These are phyloP conservation scores for Microctenopoma steveboyesi DNA, from an alignment of 2,797 vertebrate species.

Conservation along the genomic window DNA sequence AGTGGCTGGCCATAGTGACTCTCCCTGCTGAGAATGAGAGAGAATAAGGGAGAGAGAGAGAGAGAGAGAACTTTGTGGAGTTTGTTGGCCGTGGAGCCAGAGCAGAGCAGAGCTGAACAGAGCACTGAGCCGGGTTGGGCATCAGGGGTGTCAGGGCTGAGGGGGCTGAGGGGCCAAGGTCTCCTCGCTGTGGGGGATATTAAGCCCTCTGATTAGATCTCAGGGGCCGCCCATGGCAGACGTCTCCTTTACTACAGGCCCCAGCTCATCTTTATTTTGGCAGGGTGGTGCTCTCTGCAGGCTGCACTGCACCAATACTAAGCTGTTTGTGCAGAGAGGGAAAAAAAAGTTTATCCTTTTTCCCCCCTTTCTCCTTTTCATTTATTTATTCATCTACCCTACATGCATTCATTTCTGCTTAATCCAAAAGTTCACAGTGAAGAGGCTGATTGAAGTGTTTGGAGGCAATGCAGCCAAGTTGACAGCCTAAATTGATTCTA, in stretches of 20 bases:
- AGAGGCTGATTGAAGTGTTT: constrained; percentile 53
- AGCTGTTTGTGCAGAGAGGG: constrained; percentile 77
- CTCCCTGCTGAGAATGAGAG: constrained; percentile 70
- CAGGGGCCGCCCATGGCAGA: constrained; percentile 82
- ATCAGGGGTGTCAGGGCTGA: constrained; percentile 79
- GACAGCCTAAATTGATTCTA: constrained; percentile 27
- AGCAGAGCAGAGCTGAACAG: constrained; percentile 67
- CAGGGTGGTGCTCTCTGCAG: constrained; percentile 84
- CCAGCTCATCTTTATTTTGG: constrained; percentile 85
- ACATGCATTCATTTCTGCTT: constrained; percentile 58
- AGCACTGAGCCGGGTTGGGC: constrained; percentile 76
- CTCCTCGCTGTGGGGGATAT: constrained; percentile 85
- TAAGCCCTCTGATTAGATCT: constrained; percentile 86
- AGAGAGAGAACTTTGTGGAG: constrained; percentile 75
- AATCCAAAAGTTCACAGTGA: constrained; percentile 66
- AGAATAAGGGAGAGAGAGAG: constrained; percentile 29
- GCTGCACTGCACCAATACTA: constrained; percentile 83
- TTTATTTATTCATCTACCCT: constrained; percentile 75
- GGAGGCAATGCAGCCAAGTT: constrained; percentile 55
- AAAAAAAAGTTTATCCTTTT: constrained; percentile 67
- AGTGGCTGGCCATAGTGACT: constrained; percentile 74
- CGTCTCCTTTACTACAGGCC: constrained; percentile 82
- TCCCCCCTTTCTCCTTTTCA: constrained; percentile 59
- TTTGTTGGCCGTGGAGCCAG: constrained; percentile 75
- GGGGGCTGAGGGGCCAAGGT: constrained; percentile 82